These are phyloP conservation scores for Drosophila sturtevanti DNA, from an alignment of 1,140 invertebrate species.

Conservation along the genomic window DNA sequence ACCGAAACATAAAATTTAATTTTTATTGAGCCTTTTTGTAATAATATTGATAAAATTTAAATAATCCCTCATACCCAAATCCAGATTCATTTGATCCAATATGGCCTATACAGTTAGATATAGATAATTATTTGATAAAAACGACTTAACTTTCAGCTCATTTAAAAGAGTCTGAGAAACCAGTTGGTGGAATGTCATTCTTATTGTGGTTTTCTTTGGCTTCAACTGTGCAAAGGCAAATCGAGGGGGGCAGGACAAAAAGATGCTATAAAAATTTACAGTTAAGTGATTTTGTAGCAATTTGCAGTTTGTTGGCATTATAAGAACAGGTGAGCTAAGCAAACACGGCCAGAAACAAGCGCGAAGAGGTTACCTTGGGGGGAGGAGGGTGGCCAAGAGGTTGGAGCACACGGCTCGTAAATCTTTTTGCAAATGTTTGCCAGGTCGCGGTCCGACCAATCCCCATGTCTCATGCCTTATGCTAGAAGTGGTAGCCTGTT, in stretches of 20 bases:
- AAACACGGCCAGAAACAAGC: not conserved
- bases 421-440: constrained; percentile 58
- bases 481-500: not conserved
- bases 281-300: constrained; percentile 70
- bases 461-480: not conserved
- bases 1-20: too few relatives aligned
- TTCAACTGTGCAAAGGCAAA: not conserved
- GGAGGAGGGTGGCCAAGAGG: not conserved
- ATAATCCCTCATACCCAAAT: too few relatives aligned
- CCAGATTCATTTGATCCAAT: too few relatives aligned
- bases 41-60: too few relatives aligned
- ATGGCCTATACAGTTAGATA: too few relatives aligned
- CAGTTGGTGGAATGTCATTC: not conserved
- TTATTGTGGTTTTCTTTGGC: constrained; percentile 34
- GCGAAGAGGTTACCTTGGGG: not conserved
- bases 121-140: not conserved
- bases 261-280: constrained; percentile 66
- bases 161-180: not conserved
- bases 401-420: constrained; percentile 42
- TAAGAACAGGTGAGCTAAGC: constrained; percentile 35
- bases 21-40: too few relatives aligned
- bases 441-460: constrained; percentile 22
- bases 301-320: constrained; percentile 66
- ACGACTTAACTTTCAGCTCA: not conserved
- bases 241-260: constrained; percentile 17